A percentile compares a stretch with the other conserved stretches of the same genome.
phyloP scores from a whole-genome alignment of 2,888 invertebrate genomes.

The Spialia ferax region DNA sequence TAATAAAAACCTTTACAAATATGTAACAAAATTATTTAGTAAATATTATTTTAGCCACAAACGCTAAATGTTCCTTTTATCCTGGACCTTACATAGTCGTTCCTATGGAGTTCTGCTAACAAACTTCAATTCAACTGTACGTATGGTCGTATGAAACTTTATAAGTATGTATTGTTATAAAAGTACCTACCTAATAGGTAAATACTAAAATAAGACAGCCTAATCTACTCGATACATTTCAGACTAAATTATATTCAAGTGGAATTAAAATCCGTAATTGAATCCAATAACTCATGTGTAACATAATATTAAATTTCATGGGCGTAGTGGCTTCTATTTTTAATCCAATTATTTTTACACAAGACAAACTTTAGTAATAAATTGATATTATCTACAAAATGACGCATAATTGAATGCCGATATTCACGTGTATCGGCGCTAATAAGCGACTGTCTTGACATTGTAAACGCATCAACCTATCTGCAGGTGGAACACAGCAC shows the following conservation, averaged over 20 bases:
- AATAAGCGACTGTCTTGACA: constrained; percentile 31
- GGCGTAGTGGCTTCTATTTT: constrained; percentile 26
- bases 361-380: constrained; percentile 35
- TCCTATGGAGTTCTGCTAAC: too few relatives aligned
- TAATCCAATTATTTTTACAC: constrained; percentile 38
- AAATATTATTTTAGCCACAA: too few relatives aligned
- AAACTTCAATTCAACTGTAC: too few relatives aligned
- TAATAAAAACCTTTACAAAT: too few relatives aligned
- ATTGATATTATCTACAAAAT: constrained; percentile 37
- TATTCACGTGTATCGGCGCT: constrained; percentile 31
- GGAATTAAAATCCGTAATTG: constrained; percentile 20
- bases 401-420: constrained; percentile 33
- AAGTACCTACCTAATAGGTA: constrained; percentile 9
- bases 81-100: too few relatives aligned
- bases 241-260: neutral
- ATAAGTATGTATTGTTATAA: neutral
- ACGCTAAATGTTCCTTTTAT: too few relatives aligned
- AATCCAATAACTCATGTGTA: constrained; percentile 26
- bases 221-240: constrained; percentile 12
- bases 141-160: too few relatives aligned
- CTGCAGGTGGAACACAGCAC: constrained; percentile 25
- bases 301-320: constrained; percentile 31
- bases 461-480: constrained; percentile 28
- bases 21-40: too few relatives aligned
- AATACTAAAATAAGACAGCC: neutral